These are phyloP conservation scores for Panurus biarmicus DNA, from an alignment of 2,113 vertebrate species.

Conservation along the genomic window DNA sequence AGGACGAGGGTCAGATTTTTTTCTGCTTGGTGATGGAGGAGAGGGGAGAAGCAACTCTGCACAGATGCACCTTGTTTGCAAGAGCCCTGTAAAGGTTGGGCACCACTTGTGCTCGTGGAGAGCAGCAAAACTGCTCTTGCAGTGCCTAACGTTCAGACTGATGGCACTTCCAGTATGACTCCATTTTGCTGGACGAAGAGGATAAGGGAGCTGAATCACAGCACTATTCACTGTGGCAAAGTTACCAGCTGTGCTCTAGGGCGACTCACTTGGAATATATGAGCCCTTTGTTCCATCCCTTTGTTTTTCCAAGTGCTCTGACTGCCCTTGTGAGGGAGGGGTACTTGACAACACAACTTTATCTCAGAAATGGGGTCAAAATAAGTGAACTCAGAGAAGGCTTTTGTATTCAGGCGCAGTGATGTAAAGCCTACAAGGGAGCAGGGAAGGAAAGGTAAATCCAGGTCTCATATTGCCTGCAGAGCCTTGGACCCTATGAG, in stretches of 20 bases:
- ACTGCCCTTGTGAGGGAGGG: not conserved
- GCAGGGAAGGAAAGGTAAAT: not conserved
- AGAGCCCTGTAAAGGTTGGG: not conserved
- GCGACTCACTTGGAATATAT: not conserved
- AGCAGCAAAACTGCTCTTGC: not conserved
- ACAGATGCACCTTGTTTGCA: not conserved
- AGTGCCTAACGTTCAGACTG: not conserved
- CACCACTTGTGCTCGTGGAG: fast-evolving
- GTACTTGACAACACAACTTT: slow-evolving; percentile 15
- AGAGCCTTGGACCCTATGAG: not conserved
- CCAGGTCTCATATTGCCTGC: not conserved
- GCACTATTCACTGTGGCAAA: not conserved
- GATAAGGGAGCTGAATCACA: not conserved
- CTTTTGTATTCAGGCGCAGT: not conserved
- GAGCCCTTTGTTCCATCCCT: slow-evolving; percentile 17
- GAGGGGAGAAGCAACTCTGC: not conserved
- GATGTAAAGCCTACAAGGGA: not conserved
- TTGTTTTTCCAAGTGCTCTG: slow-evolving; percentile 50
- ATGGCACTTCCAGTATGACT: not conserved
- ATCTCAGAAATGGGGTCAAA: not conserved
- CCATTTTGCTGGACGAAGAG: not conserved
- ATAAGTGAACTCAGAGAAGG: not conserved
- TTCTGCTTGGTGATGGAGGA: not conserved
- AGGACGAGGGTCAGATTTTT: not conserved
- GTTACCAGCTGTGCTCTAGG: slow-evolving; percentile 39